Conservation (phyloP, 2,113 vertebrate species). For the Ploceus nigricollis region DNA sequence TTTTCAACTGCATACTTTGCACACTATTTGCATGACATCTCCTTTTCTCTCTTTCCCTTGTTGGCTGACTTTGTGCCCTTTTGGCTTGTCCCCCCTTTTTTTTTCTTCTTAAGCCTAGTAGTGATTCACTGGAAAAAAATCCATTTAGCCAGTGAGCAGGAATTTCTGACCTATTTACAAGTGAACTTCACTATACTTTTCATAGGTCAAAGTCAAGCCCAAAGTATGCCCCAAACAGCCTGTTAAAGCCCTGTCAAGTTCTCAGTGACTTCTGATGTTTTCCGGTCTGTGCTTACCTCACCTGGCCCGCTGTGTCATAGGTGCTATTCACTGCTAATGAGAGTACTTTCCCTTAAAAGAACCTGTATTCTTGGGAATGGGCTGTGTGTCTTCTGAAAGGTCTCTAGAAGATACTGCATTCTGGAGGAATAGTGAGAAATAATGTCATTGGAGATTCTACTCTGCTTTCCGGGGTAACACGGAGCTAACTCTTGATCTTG, state of each 20-base stretch:
- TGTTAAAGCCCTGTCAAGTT: neutral
- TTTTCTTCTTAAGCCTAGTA: neutral
- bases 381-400: neutral
- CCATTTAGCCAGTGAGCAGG: neutral
- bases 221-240: neutral
- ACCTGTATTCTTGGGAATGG: neutral
- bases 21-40: neutral
- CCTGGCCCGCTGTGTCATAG: neutral
- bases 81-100: neutral
- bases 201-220: neutral
- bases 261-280: neutral
- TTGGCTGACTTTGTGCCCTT: conserved; percentile 35
- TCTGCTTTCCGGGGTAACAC: neutral
- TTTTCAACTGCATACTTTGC: neutral
- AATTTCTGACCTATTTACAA: conserved; percentile 23
- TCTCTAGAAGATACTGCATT: neutral
- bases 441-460: neutral
- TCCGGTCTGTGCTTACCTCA: neutral
- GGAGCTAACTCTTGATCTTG: neutral
- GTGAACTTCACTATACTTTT: neutral
- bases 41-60: neutral
- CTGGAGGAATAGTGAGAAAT: neutral
- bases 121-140: conserved; percentile 20
- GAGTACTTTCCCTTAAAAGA: neutral
- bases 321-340: neutral